Evolutionary conservation across 2,888 invertebrate species (phyloP).

Genomic region (Epinotia nisella): DNA sequence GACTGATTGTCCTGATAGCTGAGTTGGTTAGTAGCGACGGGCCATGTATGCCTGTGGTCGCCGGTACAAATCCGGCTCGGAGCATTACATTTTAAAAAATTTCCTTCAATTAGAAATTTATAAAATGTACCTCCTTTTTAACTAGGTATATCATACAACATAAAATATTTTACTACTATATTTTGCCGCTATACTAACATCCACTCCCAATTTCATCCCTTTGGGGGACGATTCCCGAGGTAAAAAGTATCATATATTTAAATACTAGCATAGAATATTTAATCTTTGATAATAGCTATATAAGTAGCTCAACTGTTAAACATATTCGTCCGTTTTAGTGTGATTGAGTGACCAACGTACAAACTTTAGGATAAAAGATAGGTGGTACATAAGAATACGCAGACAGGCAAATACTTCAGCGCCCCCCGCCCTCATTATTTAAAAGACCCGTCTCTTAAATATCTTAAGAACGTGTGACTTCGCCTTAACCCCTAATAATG

Average conservation of each 20-base stretch:
- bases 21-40: too few relatives aligned
- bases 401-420: neutral
- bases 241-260: neutral
- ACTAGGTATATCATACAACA: neutral
- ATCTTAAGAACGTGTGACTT: conserved; percentile 6
- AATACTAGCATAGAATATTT: too few relatives aligned
- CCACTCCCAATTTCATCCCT: neutral
- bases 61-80: too few relatives aligned
- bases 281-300: too few relatives aligned
- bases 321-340: neutral
- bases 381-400: neutral
- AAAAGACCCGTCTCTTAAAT: conserved; percentile 9
- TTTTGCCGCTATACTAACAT: too few relatives aligned
- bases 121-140: neutral
- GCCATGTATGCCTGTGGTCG: too few relatives aligned
- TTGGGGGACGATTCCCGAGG: neutral
- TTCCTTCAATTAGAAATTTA: too few relatives aligned
- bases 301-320: neutral
- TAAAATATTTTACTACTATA: too few relatives aligned
- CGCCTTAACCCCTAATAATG: conserved; percentile 28
- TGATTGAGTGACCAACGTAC: neutral
- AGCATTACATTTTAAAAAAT: too few relatives aligned
- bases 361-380: neutral
- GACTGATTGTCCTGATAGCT: too few relatives aligned
- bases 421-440: neutral